phyloP scores from a whole-genome alignment of 64 coral and sea anemone species.

The Pocillopora verrucosa region DNA sequence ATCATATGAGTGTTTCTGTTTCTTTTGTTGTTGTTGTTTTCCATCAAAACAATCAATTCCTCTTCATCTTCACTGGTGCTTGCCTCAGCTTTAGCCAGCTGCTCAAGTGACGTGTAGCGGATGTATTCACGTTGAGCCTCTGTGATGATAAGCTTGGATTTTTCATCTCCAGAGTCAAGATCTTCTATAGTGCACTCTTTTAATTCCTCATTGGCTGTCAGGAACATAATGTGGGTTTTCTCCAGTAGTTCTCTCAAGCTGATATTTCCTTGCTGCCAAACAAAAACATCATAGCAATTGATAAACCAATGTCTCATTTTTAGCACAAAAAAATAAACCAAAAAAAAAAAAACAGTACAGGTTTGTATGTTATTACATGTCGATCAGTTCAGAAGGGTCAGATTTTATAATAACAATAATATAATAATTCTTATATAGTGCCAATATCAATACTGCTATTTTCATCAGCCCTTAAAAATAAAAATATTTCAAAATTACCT shows the following conservation, averaged over 20 bases:
- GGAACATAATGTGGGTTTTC: constrained; percentile 89
- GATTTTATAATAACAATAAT: no score
- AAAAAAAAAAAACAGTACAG: no score
- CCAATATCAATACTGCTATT: no score
- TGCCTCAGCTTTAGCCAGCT: constrained; percentile 30
- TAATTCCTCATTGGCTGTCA: constrained; percentile 68
- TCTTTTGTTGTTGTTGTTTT: constrained; percentile 76
- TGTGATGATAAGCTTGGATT: constrained; percentile 80
- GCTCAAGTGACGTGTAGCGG: constrained; percentile 81
- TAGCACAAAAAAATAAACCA: no score
- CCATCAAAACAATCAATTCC: constrained; percentile 30
- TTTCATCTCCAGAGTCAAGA: constrained; percentile 56
- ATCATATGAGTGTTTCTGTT: constrained; percentile 31
- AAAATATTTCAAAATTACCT: no score
- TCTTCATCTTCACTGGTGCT: constrained; percentile 68
- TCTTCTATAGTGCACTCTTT: constrained; percentile 86
- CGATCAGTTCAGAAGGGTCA: no score
- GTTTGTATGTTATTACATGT: no score
- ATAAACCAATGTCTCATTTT: no score
- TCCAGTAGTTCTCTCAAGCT: constrained; percentile 74
- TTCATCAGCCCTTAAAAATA: no score
- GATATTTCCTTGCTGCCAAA: constrained; percentile 74
- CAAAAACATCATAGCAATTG: neutral
- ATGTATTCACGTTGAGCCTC: constrained; percentile 96
- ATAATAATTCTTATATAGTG: no score